Conservation (phyloP, 2,113 vertebrate genomes). For the Callaeas wilsoni region DNA sequence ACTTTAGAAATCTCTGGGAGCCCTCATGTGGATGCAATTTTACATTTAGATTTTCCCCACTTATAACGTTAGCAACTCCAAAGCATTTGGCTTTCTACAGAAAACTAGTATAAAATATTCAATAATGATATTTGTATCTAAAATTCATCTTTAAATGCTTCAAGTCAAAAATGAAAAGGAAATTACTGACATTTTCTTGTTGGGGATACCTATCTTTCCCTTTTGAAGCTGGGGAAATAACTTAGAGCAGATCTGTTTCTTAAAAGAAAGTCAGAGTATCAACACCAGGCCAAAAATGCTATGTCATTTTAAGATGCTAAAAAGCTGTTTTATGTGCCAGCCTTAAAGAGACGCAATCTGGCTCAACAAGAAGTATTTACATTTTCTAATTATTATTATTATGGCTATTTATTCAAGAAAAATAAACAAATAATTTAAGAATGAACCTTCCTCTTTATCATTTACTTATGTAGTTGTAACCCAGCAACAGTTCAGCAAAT, state of each 20-base stretch:
- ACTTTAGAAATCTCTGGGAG: not conserved
- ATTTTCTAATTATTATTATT: not conserved
- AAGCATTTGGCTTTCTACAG: not conserved
- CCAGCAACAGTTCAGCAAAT: not conserved
- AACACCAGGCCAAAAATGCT: not conserved
- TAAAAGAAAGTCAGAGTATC: not conserved
- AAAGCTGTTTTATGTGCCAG: not conserved
- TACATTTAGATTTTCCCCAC: not conserved
- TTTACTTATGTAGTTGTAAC: not conserved
- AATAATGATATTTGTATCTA: accelerated
- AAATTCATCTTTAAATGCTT: not conserved
- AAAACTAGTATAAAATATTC: not conserved
- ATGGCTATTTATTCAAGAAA: not conserved
- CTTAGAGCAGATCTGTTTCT: not conserved
- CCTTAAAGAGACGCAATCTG: not conserved
- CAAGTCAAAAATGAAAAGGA: not conserved
- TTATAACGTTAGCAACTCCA: not conserved
- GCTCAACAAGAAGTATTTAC: not conserved
- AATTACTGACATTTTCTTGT: not conserved
- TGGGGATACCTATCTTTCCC: not conserved
- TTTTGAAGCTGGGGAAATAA: not conserved
- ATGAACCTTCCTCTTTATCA: not conserved
- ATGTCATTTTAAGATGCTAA: not conserved
- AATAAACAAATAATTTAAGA: not conserved
- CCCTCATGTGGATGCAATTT: not conserved